A percentile compares a stretch with the other conserved stretches of the same genome.
phyloP scores from a whole-genome alignment of 2,113 vertebrate genomes.

The Thamnaconus septentrionalis region DNA sequence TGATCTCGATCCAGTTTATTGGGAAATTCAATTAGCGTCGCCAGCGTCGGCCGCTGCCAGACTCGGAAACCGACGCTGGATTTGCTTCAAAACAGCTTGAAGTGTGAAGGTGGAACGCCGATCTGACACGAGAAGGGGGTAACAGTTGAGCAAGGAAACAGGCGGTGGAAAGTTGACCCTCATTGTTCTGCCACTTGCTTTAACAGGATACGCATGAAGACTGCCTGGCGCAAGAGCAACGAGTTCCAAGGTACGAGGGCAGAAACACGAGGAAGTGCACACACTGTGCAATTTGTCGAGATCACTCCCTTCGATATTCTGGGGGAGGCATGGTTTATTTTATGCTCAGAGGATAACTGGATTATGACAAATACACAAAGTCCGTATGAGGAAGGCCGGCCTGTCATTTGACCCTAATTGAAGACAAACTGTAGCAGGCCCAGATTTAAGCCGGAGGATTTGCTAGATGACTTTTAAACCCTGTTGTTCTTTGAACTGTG shows the following conservation, averaged over 20 bases:
- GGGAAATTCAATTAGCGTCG: constrained; percentile 21
- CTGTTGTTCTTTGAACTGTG: constrained; percentile 42
- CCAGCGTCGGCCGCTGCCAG: constrained; percentile 71
- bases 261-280: constrained; percentile 51
- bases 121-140: constrained; percentile 53
- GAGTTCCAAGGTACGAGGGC: constrained; percentile 49
- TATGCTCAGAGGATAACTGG: constrained; percentile 45
- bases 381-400: constrained; percentile 15
- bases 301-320: constrained; percentile 23
- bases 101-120: constrained; percentile 48
- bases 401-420: constrained; percentile 49
- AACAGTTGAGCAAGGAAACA: constrained; percentile 69
- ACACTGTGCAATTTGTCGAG: constrained; percentile 45
- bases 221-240: constrained; percentile 45
- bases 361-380: constrained; percentile 56
- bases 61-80: constrained; percentile 78
- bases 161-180: constrained; percentile 61
- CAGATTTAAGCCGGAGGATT: constrained; percentile 35
- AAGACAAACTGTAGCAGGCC: constrained; percentile 54
- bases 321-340: constrained; percentile 33
- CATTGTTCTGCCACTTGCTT: constrained; percentile 67
- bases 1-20: constrained; percentile 47
- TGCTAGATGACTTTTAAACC: constrained; percentile 40
- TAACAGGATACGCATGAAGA: constrained; percentile 70
- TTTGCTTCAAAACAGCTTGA: constrained; percentile 31